Conservation (phyloP, 2,797 vertebrate genomes). For the Antennarius maculatus region DNA sequence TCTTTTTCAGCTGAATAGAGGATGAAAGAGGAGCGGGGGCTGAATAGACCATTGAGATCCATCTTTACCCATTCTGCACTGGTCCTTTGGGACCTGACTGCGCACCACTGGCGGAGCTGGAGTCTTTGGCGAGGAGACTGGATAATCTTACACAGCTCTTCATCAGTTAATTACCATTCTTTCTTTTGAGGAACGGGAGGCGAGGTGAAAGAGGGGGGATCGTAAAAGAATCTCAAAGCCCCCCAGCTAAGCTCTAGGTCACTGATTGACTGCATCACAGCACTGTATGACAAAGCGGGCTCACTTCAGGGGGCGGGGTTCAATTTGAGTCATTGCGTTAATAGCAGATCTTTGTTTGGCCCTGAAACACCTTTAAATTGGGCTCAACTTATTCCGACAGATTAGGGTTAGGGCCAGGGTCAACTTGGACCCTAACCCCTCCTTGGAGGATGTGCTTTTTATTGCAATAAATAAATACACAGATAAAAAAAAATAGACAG, state of each 20-base stretch:
- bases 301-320: conserved; percentile 67
- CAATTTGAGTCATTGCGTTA: conserved; percentile 47
- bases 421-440: background rate
- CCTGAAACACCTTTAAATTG: conserved; percentile 45
- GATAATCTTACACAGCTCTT: conserved; percentile 80
- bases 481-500: too few species aligned
- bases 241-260: conserved; percentile 74
- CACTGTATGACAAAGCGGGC: conserved; percentile 69
- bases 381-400: conserved; percentile 23
- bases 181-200: conserved; percentile 64
- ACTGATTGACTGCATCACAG: conserved; percentile 78
- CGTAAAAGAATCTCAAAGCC: conserved; percentile 76
- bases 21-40: conserved; percentile 63
- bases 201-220: conserved; percentile 60
- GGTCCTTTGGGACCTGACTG: conserved; percentile 71
- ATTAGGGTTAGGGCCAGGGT: conserved; percentile 5
- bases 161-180: conserved; percentile 83
- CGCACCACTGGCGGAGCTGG: conserved; percentile 60
- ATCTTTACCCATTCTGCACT: conserved; percentile 57
- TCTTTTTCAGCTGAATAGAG: conserved; percentile 49
- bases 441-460: background rate
- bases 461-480: background rate
- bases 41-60: conserved; percentile 76
- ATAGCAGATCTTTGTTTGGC: conserved; percentile 51
- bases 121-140: conserved; percentile 60